Evolutionary conservation across 2,888 invertebrate genomes (phyloP), one percentile per base, ranked within the genome.

Genomic region (Agonopterix heracliana): DNA sequence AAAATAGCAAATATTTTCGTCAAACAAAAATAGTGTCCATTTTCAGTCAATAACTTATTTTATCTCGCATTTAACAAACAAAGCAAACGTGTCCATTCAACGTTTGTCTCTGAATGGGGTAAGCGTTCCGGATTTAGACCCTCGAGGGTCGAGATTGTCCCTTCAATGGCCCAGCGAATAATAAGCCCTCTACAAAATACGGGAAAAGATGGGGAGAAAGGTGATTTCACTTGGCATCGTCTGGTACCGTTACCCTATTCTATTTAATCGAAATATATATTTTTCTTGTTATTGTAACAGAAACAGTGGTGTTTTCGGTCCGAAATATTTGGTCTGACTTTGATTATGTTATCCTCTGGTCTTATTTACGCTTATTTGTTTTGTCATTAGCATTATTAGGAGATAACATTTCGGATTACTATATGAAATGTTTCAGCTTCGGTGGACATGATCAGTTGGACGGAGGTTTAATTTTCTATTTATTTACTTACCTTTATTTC

Each of bases 131-230:
- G 44, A 11, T 47, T 45, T 11, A 40, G 47, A 26, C 44, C 52
- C 44, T 47, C 46, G 36, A 49, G 49, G 47, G 43, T 35, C 40
- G 35, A 49, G 49, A 52, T 52, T 52, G 52, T 50, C 52, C 52
- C 41, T 45, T 49, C 47, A 52, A 52, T 49, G 47, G 49, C 34
- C 38, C 35, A 14, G 14, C 42, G 49, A 47, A 50, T 52, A 52
- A 52, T 52, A 52, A 52, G 49, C 45, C 44, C 47, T 45, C 41
- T 44, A 44, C 34, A 47, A 47, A 47, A 50, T 34, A 44, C 14
- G 43, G 36, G 14, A 41, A 38, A 43, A 50, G 14, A 44, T 40
- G 13, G 10, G 46, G 34, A 41, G 14, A 11, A 36, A 50, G 43
- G 50, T 46, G 46, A 46, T 50, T 46, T 50, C 49, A 46, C 38